Base-by-base conservation (phyloP, 2,888 invertebrate genomes). In the Lithophane ornitopus region DNA sequence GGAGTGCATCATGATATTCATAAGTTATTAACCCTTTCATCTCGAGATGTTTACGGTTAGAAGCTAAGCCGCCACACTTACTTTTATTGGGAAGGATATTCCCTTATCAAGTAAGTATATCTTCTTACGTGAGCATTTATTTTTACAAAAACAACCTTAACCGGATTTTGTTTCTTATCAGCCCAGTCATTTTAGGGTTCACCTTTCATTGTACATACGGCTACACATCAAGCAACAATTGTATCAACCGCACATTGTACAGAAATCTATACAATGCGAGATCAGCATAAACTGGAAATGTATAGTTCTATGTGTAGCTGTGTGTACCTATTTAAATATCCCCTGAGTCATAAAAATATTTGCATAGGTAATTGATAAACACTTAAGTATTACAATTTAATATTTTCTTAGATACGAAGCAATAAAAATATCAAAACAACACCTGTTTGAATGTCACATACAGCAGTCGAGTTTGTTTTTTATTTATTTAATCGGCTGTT, bases 301-400 rank as follows among this genome's bases (percentile, higher is more conserved):
- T 3, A 34, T 34, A 34, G 34, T 4, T 34, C 4, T 3, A 3
- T 34, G 34, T 34, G 34, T 34, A 34, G 34, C 6, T 6, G 34
- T 34, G 34, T 34, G 34, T 34, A 39, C n/a, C 16, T 28, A 54
- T 63, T 26, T 16, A 58, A 63, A 75, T 75, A 41, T n/a, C 28
- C 62, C 39, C 28, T 63, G 19, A 41, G 16, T 81, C n/a, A 70
- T 80, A 34, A 28, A 14, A 65, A 41, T 39, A 81, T 58, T 63
- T 58, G 39, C 44, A 75, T 65, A 58, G 9, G 63, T 78, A 26
- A 14, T 59, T 58, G 49, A 58, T 63, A 39, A 39, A 9, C 26
- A 39, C 1, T 14, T 49, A 19, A 49, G 46, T 28, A 56, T 58
- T 74, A 44, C 3, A 4, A 28, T 26, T 28, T 6, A 6, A 69